A percentile compares a stretch with the other conserved stretches of the same genome.
Evolutionary conservation across 2,113 vertebrate species (phyloP).

Genomic region (Chlorodrepanis virens): DNA sequence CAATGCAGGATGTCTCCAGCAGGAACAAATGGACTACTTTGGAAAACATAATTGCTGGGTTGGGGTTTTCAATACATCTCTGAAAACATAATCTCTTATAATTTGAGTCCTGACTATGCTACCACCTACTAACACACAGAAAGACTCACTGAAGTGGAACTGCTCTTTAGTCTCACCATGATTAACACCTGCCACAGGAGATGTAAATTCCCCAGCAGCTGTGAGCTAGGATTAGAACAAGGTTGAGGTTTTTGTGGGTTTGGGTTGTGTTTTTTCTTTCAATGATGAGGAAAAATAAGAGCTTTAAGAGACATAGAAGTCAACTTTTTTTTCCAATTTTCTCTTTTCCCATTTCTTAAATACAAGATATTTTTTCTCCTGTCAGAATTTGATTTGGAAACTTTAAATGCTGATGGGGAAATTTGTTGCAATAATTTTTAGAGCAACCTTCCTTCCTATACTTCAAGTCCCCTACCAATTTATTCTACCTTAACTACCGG

Average conservation of each 20-base stretch:
- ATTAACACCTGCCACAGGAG: constrained; percentile 32
- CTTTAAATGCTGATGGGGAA: background rate
- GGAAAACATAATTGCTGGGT: constrained; percentile 40
- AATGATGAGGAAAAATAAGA: background rate
- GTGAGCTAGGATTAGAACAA: background rate
- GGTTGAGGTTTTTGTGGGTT: background rate
- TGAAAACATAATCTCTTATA: constrained; percentile 37
- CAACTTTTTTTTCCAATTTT: background rate
- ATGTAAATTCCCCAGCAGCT: constrained; percentile 13
- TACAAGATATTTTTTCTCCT: background rate
- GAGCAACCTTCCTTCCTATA: background rate
- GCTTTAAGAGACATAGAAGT: background rate
- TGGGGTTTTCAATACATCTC: constrained; percentile 2
- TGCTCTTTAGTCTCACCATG: constrained; percentile 21
- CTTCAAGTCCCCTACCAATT: background rate
- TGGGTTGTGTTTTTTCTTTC: background rate
- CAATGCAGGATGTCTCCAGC: background rate
- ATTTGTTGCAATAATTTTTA: background rate
- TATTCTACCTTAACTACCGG: background rate
- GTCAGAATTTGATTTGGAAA: background rate
- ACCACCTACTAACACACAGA: constrained; percentile 13
- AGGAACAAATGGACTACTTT: background rate
- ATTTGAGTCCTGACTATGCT: constrained; percentile 8
- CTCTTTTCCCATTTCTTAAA: background rate
- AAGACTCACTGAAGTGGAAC: background rate